Percentiles rank a stretch among this genome's conserved stretches.
Evolutionary conservation across 1,140 invertebrate genomes (phyloP).

Genomic region (Cylas formicarius): DNA sequence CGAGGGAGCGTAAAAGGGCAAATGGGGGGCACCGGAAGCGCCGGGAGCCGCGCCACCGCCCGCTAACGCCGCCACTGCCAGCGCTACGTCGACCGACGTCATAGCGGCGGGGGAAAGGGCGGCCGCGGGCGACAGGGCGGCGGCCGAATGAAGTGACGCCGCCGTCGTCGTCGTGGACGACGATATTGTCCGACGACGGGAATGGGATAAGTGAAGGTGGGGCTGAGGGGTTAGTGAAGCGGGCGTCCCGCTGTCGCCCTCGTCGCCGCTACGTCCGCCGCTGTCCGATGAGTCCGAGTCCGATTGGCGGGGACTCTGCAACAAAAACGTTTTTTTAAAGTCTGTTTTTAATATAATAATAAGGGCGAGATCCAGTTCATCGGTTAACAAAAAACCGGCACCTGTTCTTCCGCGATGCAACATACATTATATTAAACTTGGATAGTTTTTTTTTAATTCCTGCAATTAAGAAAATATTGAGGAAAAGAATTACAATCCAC

Average conservation of each 20-base stretch:
- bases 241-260: conserved; percentile 43
- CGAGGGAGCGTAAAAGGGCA: conserved; percentile 34
- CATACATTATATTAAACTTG: too few relatives aligned
- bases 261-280: conserved; percentile 23
- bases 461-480: too few relatives aligned
- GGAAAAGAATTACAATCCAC: too few relatives aligned
- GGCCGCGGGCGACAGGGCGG: conserved; percentile 22
- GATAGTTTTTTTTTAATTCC: too few relatives aligned
- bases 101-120: conserved; percentile 35
- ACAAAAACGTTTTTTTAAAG: too few relatives aligned
- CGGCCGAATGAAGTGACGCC: conserved; percentile 14
- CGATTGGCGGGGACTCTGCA: conserved; percentile 52
- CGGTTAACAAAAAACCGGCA: too few relatives aligned
- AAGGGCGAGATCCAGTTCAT: too few relatives aligned
- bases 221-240: conserved; percentile 40
- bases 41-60: conserved; percentile 41
- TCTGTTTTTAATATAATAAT: too few relatives aligned
- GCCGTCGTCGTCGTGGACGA: conserved; percentile 16
- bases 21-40: conserved; percentile 26
- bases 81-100: conserved; percentile 48
- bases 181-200: too few relatives aligned
- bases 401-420: too few relatives aligned
- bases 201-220: too few relatives aligned
- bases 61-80: conserved; percentile 54
- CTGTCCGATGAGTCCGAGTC: conserved; percentile 54